Evolutionary conservation across 2,797 vertebrate genomes (phyloP).

Genomic region (Cyprinodon diabolis): DNA sequence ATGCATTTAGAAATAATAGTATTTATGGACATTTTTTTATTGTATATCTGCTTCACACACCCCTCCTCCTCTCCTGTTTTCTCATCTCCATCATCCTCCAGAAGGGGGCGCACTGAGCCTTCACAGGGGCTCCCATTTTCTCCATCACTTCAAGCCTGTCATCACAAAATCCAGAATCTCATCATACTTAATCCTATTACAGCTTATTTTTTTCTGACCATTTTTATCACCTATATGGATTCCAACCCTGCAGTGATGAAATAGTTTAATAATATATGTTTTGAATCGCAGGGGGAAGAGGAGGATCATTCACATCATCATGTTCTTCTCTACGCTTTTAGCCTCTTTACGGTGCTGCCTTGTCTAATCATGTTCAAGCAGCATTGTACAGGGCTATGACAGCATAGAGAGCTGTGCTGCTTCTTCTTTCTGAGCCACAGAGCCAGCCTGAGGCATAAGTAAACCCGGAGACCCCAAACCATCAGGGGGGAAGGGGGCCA

Average conservation of each 20-base stretch:
- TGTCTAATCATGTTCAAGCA: conserved; percentile 86
- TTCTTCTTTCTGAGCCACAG: conserved; percentile 46
- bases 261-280: conserved; percentile 11
- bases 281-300: conserved; percentile 54
- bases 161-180: conserved; percentile 46
- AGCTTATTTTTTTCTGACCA: neutral
- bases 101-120: conserved; percentile 73
- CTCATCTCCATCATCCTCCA: conserved; percentile 42
- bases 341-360: conserved; percentile 89
- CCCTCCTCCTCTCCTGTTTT: neutral
- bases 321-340: conserved; percentile 80
- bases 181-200: conserved; percentile 36
- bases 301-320: conserved; percentile 23
- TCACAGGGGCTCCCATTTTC: conserved; percentile 56
- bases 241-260: neutral
- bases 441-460: neutral
- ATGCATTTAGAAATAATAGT: neutral
- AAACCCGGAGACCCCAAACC: neutral
- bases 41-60: neutral
- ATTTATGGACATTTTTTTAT: conserved; percentile 9
- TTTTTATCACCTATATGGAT: neutral
- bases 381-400: conserved; percentile 90
- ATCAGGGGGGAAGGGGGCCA: neutral
- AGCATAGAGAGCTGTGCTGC: conserved; percentile 74
- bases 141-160: conserved; percentile 50